These are phyloP conservation scores for Thunnus thynnus DNA, from an alignment of 2,113 vertebrate genomes.

Conservation along the genomic window DNA sequence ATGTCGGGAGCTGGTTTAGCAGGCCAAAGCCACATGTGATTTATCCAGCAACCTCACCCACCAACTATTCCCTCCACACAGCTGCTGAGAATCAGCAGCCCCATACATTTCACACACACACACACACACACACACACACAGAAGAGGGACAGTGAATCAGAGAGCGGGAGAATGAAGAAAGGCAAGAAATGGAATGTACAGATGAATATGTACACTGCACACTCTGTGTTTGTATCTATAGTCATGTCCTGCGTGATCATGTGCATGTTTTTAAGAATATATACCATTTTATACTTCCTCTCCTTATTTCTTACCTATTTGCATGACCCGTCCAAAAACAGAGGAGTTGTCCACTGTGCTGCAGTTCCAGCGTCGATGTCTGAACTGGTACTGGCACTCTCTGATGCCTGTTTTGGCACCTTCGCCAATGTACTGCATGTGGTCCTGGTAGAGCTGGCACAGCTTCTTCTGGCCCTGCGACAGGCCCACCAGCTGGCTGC, in stretches of 20 bases:
- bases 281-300: background rate
- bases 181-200: background rate
- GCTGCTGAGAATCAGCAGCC: conserved; percentile 76
- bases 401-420: conserved; percentile 97
- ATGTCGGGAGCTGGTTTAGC: conserved; percentile 61
- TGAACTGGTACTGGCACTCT: conserved; percentile 98
- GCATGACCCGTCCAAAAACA: conserved; percentile 96
- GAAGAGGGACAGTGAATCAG: conserved; percentile 22
- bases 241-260: background rate
- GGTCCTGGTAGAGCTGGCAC: conserved; percentile 98
- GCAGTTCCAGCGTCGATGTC: conserved; percentile 98
- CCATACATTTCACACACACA: conserved; percentile 48
- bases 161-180: conserved; percentile 11
- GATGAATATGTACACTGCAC: background rate
- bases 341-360: conserved; percentile 97
- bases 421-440: conserved; percentile 98
- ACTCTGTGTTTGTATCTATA: background rate
- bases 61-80: conserved; percentile 77
- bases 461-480: conserved; percentile 97
- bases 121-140: background rate
- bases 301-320: conserved; percentile 89
- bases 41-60: conserved; percentile 80
- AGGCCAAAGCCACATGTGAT: conserved; percentile 77
- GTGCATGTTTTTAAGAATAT: background rate
- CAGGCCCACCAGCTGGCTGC: conserved; percentile 96